phyloP scores from a whole-genome alignment of 2,888 invertebrate genomes.

The Eurytoma adleriae region DNA sequence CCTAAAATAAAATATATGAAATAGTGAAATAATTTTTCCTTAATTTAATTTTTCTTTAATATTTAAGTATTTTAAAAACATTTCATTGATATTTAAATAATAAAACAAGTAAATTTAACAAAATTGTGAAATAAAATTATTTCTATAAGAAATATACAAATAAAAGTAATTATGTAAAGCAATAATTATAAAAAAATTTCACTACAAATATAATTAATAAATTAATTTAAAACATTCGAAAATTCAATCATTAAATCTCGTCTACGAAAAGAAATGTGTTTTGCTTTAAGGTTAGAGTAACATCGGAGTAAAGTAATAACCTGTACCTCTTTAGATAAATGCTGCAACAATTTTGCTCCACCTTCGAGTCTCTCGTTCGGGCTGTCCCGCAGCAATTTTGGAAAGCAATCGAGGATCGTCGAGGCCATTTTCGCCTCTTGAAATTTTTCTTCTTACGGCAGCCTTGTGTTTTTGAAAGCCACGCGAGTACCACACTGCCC shows the following conservation, averaged over 20 bases:
- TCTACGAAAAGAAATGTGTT: slow-evolving; percentile 18
- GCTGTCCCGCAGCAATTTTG: slow-evolving; percentile 73
- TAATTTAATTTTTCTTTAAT: neutral
- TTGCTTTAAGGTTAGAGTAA: slow-evolving; percentile 62
- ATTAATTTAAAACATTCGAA: no score
- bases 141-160: no score
- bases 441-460: neutral
- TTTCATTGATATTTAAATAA: no score
- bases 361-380: slow-evolving; percentile 74
- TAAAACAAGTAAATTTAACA: neutral
- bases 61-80: no score
- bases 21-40: neutral
- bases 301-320: slow-evolving; percentile 69
- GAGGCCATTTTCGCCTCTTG: slow-evolving; percentile 64
- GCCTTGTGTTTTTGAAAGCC: slow-evolving; percentile 34
- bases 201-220: no score
- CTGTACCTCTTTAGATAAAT: slow-evolving; percentile 68
- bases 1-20: slow-evolving; percentile 74
- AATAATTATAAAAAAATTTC: no score
- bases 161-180: no score
- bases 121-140: slow-evolving; percentile 6
- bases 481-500: neutral
- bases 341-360: slow-evolving; percentile 73
- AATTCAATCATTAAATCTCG: neutral
- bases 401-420: slow-evolving; percentile 76